Conservation (phyloP, 2,113 vertebrate genomes). For the Cynocephalus volans region DNA sequence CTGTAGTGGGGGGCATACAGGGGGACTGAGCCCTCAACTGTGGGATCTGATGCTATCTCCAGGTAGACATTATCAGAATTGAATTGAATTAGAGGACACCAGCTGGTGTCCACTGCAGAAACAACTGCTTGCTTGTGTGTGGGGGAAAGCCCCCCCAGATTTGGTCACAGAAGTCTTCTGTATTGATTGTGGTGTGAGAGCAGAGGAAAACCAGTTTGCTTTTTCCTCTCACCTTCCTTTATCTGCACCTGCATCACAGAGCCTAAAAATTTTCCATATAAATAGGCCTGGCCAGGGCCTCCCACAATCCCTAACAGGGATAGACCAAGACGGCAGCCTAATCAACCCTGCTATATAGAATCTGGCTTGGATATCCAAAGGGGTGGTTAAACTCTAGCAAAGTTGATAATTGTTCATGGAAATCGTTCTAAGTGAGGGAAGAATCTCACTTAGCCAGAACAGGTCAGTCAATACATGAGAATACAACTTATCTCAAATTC, state of each 20-base stretch:
- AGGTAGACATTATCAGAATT: too few species aligned
- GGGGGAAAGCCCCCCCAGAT: too few species aligned
- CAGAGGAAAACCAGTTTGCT: too few species aligned
- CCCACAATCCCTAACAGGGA: neutral
- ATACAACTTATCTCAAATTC: conserved; percentile 6
- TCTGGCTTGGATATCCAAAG: neutral
- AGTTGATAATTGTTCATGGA: neutral
- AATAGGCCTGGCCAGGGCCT: neutral
- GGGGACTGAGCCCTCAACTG: too few species aligned
- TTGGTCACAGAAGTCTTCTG: too few species aligned
- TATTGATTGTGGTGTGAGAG: too few species aligned
- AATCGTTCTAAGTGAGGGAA: conserved; percentile 17
- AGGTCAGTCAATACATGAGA: neutral
- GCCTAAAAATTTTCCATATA: neutral
- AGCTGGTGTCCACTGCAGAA: too few species aligned
- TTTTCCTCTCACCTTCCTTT: neutral
- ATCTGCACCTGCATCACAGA: neutral
- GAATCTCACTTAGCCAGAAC: conserved; percentile 30
- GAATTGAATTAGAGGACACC: too few species aligned
- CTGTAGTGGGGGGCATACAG: too few species aligned
- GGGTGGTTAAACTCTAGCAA: neutral
- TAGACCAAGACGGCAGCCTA: neutral
- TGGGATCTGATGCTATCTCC: too few species aligned
- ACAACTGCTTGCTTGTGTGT: too few species aligned
- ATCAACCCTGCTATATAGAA: neutral